Conservation (phyloP, 2,113 vertebrate species). For the Actinemys pallida region DNA sequence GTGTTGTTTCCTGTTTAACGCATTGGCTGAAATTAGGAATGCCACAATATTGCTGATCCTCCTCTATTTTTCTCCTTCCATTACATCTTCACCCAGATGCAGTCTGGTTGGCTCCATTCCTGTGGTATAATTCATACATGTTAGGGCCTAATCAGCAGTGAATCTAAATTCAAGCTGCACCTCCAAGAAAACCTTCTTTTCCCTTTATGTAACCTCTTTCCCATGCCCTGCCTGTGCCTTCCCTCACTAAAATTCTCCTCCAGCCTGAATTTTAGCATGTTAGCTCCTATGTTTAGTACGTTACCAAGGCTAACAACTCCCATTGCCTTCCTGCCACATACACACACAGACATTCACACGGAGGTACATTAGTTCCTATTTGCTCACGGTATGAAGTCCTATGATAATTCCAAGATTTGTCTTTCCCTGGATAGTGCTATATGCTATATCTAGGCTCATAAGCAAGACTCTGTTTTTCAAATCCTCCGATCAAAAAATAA, state of each 20-base stretch:
- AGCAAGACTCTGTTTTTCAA: too few species aligned
- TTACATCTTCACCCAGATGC: not conserved
- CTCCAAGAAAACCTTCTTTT: not conserved
- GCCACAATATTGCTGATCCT: not conserved
- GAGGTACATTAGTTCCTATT: too few species aligned
- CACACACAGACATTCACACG: too few species aligned
- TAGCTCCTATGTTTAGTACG: too few species aligned
- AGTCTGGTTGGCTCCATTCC: not conserved
- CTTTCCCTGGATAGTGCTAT: too few species aligned
- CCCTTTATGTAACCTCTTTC: not conserved
- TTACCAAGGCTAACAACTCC: too few species aligned
- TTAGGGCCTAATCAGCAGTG: not conserved
- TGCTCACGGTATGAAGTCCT: too few species aligned
- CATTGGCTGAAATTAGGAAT: not conserved
- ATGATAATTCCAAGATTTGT: too few species aligned
- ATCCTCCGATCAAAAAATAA: too few species aligned
- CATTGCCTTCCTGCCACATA: too few species aligned
- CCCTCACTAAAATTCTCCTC: not conserved
- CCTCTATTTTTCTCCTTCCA: not conserved
- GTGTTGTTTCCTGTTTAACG: not conserved
- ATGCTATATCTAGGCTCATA: too few species aligned
- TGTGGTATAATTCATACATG: not conserved
- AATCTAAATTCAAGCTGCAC: not conserved
- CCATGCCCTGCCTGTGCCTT: not conserved
- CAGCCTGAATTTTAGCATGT: not conserved